A percentile compares a stretch with the other conserved stretches of the same genome.
Conservation (phyloP, 2,888 invertebrate genomes). For the Opisthograptis luteolata region DNA sequence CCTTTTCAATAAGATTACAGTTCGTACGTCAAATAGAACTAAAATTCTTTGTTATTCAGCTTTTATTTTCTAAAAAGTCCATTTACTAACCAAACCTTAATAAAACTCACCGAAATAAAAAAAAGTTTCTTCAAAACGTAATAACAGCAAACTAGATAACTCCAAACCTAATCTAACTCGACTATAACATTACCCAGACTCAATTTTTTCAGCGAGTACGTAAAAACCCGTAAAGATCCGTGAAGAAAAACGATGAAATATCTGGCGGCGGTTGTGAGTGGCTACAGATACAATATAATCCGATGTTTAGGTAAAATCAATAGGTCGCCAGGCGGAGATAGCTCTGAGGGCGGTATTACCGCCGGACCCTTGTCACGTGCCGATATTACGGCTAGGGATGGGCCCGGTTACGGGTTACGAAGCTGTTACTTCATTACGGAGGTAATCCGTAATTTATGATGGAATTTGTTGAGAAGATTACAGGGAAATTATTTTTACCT, state of each 20-base stretch:
- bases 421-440: constrained; percentile 1
- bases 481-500: no score
- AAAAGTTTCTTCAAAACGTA: neutral
- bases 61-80: no score
- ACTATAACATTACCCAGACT: constrained; percentile 19
- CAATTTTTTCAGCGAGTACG: constrained; percentile 17
- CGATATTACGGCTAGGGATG: constrained; percentile 43
- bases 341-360: constrained; percentile 47
- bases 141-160: constrained; percentile 9
- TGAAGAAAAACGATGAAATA: constrained; percentile 33
- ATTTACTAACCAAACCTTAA: neutral
- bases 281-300: constrained; percentile 38
- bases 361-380: constrained; percentile 60
- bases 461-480: neutral
- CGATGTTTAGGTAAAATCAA: constrained; percentile 50
- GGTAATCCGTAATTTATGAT: neutral
- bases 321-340: constrained; percentile 54
- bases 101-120: neutral
- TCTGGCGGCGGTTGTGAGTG: constrained; percentile 29
- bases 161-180: constrained; percentile 9
- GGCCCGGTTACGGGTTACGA: neutral
- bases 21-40: no score
- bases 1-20: no score
- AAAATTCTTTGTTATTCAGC: no score
- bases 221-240: constrained; percentile 20